Evolutionary conservation across 2,888 invertebrate genomes (phyloP).

Genomic region (Napeogenes sylphis): DNA sequence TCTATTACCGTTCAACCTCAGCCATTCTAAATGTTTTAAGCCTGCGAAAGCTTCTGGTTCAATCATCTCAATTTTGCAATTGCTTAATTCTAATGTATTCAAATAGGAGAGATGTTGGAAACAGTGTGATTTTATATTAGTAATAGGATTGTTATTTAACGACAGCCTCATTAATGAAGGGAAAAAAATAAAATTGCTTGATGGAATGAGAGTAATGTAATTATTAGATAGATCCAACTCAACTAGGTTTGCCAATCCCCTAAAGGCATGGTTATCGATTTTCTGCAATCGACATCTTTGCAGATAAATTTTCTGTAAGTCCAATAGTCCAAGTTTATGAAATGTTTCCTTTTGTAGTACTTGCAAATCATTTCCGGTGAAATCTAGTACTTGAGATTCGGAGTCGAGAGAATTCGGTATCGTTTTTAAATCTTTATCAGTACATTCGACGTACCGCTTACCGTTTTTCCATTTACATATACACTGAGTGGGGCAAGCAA

Average conservation of each 20-base stretch:
- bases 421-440: conserved; percentile 84
- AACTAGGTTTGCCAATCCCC: conserved; percentile 90
- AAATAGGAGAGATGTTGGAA: conserved; percentile 86
- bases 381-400: conserved; percentile 91
- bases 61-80: conserved; percentile 86
- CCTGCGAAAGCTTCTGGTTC: conserved; percentile 90
- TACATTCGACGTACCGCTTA: conserved; percentile 93
- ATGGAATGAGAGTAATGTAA: conserved; percentile 85
- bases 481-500: conserved; percentile 86
- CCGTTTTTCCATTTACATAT: conserved; percentile 95
- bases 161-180: conserved; percentile 89
- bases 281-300: conserved; percentile 86
- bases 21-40: conserved; percentile 88
- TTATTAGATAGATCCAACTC: conserved; percentile 93
- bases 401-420: conserved; percentile 89
- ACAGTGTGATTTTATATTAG: conserved; percentile 81
- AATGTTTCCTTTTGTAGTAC: conserved; percentile 88
- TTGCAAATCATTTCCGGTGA: conserved; percentile 89
- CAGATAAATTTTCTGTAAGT: conserved; percentile 91
- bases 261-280: conserved; percentile 88
- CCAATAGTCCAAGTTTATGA: conserved; percentile 85
- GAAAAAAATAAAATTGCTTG: conserved; percentile 86
- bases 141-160: conserved; percentile 89
- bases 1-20: conserved; percentile 89
- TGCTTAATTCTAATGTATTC: conserved; percentile 87